A percentile compares a stretch with the other conserved stretches of the same genome.
phyloP scores from a whole-genome alignment of 2,888 invertebrate species.

The Neoitamus cyanurus region DNA sequence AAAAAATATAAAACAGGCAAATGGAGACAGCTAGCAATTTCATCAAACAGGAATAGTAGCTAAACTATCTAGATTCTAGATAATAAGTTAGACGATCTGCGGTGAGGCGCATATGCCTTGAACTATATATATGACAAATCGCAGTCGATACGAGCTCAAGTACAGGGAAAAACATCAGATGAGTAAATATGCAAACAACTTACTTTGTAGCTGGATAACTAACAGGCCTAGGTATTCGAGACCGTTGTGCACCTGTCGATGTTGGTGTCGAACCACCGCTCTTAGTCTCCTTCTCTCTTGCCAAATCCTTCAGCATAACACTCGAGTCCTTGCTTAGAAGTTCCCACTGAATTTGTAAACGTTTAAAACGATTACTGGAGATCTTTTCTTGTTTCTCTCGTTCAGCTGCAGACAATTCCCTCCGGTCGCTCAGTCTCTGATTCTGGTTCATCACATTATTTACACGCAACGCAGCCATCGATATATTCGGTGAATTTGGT shows the following conservation, averaged over 20 bases:
- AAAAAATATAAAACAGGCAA: too few relatives aligned
- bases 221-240: conserved; percentile 66
- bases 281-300: conserved; percentile 63
- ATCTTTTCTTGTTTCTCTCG: conserved; percentile 62
- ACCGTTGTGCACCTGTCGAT: conserved; percentile 62
- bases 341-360: conserved; percentile 67
- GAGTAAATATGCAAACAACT: conserved; percentile 53
- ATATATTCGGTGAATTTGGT: conserved; percentile 81
- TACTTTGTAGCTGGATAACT: conserved; percentile 67
- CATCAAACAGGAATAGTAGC: too few relatives aligned
- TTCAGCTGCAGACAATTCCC: conserved; percentile 53
- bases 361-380: conserved; percentile 66
- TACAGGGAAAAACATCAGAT: background rate
- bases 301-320: conserved; percentile 63
- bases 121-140: too few relatives aligned
- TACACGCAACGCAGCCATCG: conserved; percentile 65
- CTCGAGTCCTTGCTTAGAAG: conserved; percentile 66
- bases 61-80: too few relatives aligned
- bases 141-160: background rate
- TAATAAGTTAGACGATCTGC: too few relatives aligned
- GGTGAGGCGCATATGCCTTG: too few relatives aligned
- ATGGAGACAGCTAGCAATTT: too few relatives aligned
- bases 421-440: conserved; percentile 38
- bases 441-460: conserved; percentile 52
- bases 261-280: conserved; percentile 66